Conservation (phyloP, 2,888 invertebrate species). For the Odontocerum albicorne region DNA sequence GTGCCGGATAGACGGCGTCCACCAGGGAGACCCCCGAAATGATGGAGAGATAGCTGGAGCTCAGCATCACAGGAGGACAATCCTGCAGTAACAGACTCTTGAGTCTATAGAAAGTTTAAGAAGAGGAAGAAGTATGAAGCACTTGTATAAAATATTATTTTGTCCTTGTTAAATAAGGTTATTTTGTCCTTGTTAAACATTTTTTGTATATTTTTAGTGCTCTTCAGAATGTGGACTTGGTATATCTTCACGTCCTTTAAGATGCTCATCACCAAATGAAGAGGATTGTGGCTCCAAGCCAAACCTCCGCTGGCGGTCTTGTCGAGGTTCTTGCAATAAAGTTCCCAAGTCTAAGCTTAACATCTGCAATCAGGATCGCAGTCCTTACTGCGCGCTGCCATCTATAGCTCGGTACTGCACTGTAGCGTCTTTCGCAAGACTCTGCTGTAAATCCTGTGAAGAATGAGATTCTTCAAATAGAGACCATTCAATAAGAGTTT, state of each 20-base stretch:
- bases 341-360: constrained; percentile 6
- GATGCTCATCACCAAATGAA: constrained; percentile 54
- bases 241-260: constrained; percentile 54
- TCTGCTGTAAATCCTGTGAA: constrained; percentile 61
- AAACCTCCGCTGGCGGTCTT: constrained; percentile 54
- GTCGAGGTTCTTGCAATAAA: constrained; percentile 44
- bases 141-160: too few species aligned
- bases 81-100: too few species aligned
- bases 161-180: constrained; percentile 12
- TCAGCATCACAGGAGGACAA: too few species aligned
- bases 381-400: constrained; percentile 55
- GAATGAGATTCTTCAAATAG: too few species aligned
- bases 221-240: constrained; percentile 64
- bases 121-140: too few species aligned
- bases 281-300: constrained; percentile 58
- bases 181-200: constrained; percentile 3
- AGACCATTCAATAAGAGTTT: too few species aligned
- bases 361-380: constrained; percentile 44
- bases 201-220: constrained; percentile 53
- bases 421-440: constrained; percentile 57
- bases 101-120: too few species aligned
- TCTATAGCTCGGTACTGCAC: constrained; percentile 57
- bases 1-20: too few species aligned
- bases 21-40: too few species aligned
- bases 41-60: too few species aligned